phyloP scores from a whole-genome alignment of 2,888 invertebrate species.

The Cerceris ruficornis region DNA sequence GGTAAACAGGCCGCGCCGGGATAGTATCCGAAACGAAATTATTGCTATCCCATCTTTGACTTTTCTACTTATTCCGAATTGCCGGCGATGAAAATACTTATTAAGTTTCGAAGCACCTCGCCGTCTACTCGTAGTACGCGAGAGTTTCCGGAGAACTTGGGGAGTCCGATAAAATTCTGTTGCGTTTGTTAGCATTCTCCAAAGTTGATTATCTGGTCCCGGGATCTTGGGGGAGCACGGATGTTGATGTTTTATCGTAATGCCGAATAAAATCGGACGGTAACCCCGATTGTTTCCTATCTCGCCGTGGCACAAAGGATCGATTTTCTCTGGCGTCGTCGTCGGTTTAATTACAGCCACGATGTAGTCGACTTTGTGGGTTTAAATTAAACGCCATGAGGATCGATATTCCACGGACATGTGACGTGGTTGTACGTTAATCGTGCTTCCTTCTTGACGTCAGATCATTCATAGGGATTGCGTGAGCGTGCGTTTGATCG shows the following conservation, averaged over 20 bases:
- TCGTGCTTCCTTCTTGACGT: too few relatives aligned
- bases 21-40: constrained; percentile 7
- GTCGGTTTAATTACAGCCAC: too few relatives aligned
- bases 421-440: too few relatives aligned
- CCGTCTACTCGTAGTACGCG: neutral
- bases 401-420: too few relatives aligned
- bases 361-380: too few relatives aligned
- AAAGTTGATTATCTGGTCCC: neutral
- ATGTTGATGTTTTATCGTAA: neutral
- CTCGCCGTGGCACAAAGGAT: too few relatives aligned
- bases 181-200: neutral
- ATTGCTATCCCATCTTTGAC: constrained; percentile 7
- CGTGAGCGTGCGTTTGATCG: too few relatives aligned
- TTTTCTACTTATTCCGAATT: constrained; percentile 10
- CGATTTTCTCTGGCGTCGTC: too few relatives aligned
- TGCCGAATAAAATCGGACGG: too few relatives aligned
- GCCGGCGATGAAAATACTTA: neutral
- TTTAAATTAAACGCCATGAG: too few relatives aligned
- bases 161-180: neutral
- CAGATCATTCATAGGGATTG: too few relatives aligned
- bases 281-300: too few relatives aligned
- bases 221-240: neutral
- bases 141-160: neutral
- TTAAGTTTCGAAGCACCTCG: constrained; percentile 1
- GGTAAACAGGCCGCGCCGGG: constrained; percentile 6